Evolutionary conservation across 1,140 invertebrate species (phyloP).

Genomic region (Drosophila sp.): DNA sequence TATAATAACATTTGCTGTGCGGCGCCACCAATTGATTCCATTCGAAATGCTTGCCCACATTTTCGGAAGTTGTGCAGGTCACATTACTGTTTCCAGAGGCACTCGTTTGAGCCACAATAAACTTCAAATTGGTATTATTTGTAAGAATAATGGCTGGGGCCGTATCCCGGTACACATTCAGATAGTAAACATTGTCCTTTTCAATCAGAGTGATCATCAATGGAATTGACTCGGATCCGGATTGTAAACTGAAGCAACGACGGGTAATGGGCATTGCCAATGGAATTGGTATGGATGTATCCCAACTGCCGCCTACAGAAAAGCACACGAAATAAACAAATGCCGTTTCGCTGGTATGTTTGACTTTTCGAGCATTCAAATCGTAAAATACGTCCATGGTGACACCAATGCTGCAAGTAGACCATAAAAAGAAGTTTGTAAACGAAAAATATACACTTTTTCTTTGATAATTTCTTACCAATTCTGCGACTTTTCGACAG

Average conservation of each 20-base stretch:
- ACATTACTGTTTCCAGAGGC: constrained; percentile 75
- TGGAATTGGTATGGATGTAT: constrained; percentile 73
- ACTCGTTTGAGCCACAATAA: constrained; percentile 76
- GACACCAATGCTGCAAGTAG: constrained; percentile 42
- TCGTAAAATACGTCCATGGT: constrained; percentile 65
- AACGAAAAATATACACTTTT: too few relatives aligned
- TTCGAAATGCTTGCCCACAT: constrained; percentile 70
- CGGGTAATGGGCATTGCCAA: constrained; percentile 65
- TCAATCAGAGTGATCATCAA: constrained; percentile 69
- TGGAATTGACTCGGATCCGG: constrained; percentile 63
- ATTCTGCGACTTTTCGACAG: constrained; percentile 6
- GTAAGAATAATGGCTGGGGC: constrained; percentile 64
- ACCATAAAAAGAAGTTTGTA: too few relatives aligned
- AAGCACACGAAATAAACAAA: constrained; percentile 75
- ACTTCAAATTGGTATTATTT: constrained; percentile 72
- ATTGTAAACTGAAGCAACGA: constrained; percentile 73
- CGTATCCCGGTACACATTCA: constrained; percentile 69
- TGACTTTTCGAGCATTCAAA: constrained; percentile 54
- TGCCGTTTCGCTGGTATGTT: constrained; percentile 66
- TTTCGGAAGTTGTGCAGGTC: constrained; percentile 65
- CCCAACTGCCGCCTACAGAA: constrained; percentile 28
- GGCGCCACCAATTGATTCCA: constrained; percentile 71
- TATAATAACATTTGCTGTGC: constrained; percentile 72
- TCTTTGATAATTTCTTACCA: constrained; percentile 29
- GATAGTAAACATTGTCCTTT: constrained; percentile 68